Evolutionary conservation across 2,888 invertebrate species (phyloP).

Genomic region (Spisula subtruncata): DNA sequence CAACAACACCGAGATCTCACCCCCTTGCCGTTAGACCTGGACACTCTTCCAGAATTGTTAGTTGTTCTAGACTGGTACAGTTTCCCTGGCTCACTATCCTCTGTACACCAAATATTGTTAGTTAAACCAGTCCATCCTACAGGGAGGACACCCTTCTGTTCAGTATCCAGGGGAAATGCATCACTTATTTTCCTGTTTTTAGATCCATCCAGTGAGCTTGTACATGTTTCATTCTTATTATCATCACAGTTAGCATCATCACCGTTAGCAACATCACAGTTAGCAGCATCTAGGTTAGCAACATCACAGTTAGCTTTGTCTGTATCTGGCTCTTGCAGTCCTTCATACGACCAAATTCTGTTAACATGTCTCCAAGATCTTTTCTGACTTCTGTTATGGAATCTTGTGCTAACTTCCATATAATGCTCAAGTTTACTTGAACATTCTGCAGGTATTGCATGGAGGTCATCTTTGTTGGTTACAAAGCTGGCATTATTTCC

Average conservation of each 20-base stretch:
- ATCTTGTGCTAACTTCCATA: slow-evolving; percentile 19
- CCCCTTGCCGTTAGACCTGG: neutral
- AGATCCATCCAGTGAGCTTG: no score
- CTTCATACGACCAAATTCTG: slow-evolving; percentile 21
- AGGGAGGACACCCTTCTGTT: neutral
- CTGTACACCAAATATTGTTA: slow-evolving; percentile 4
- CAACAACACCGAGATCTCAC: slow-evolving; percentile 7
- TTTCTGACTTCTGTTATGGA: neutral
- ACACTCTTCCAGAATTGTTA: neutral
- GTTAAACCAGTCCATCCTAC: neutral
- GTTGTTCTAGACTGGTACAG: neutral
- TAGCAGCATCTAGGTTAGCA: no score
- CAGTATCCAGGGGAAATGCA: neutral
- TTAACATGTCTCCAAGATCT: neutral
- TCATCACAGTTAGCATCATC: neutral
- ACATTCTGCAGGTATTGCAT: neutral
- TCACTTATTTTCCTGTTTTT: neutral
- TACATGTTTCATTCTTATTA: neutral
- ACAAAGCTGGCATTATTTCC: neutral
- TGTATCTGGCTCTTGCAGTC: neutral
- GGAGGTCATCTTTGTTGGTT: neutral
- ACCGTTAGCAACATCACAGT: neutral
- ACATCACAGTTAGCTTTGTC: neutral
- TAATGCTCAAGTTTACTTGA: neutral
- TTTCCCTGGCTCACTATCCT: neutral